These are phyloP conservation scores for Brotogeris chrysoptera DNA, from an alignment of 2,797 vertebrate genomes.

Conservation along the genomic window DNA sequence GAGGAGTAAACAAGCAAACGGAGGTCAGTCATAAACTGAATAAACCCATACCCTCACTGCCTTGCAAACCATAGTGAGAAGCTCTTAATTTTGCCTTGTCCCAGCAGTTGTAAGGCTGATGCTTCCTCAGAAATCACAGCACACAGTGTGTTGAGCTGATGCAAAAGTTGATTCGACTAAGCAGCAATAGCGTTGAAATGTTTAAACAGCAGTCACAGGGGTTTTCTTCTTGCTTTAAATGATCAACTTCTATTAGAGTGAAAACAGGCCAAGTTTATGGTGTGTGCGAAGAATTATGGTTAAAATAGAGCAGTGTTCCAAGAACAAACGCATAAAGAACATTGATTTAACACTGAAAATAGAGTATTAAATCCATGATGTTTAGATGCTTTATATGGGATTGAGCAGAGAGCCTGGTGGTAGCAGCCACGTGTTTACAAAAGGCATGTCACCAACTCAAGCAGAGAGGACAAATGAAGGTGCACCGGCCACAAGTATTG, in stretches of 20 bases:
- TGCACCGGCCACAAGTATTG: rapidly evolving
- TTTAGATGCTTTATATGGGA: slow-evolving; percentile 23
- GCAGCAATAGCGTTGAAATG: neutral
- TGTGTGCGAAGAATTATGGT: slow-evolving; percentile 32
- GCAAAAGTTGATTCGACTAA: neutral
- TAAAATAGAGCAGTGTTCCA: slow-evolving; percentile 10
- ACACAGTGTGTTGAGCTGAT: neutral
- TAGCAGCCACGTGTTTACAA: neutral
- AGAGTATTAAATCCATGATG: slow-evolving; percentile 43
- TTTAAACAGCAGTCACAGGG: neutral
- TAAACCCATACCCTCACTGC: neutral
- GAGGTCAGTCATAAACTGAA: neutral
- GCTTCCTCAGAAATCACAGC: neutral
- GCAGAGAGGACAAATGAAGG: slow-evolving; percentile 42
- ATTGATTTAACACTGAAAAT: slow-evolving; percentile 53
- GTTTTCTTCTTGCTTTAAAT: neutral
- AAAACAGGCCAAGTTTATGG: slow-evolving; percentile 41
- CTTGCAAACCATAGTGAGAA: neutral
- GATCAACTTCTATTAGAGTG: slow-evolving; percentile 23
- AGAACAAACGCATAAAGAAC: slow-evolving; percentile 69
- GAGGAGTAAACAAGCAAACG: neutral
- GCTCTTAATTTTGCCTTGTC: neutral
- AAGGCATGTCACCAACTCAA: neutral
- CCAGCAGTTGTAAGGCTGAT: neutral
- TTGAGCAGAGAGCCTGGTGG: neutral